phyloP scores from a whole-genome alignment of 2,797 vertebrate species.

The Myioborus miniatus region DNA sequence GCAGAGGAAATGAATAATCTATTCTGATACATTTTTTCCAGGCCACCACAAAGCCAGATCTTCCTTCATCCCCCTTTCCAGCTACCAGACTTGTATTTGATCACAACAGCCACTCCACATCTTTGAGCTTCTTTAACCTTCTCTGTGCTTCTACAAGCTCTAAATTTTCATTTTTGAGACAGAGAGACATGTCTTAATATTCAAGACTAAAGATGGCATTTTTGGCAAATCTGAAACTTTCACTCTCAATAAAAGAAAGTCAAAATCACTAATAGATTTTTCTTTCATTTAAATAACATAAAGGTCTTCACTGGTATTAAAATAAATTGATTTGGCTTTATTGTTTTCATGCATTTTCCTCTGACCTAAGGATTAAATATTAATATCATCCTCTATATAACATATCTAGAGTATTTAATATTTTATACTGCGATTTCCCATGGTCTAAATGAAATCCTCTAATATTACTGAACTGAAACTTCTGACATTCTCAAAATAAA shows the following conservation, averaged over 20 bases:
- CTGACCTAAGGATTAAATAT: conserved; percentile 47
- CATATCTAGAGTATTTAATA: conserved; percentile 30
- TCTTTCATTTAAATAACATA: not conserved
- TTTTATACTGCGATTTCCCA: conserved; percentile 34
- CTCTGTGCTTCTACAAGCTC: not conserved
- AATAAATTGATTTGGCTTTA: conserved; percentile 27
- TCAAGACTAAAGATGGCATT: not conserved
- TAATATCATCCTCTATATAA: conserved; percentile 14
- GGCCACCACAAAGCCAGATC: not conserved
- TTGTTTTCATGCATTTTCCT: conserved; percentile 22
- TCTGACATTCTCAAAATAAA: conserved; percentile 18
- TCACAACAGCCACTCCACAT: not conserved
- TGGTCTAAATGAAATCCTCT: conserved; percentile 30
- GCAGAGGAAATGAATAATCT: not conserved
- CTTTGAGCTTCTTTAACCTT: not conserved
- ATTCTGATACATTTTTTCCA: not conserved
- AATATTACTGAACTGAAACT: not conserved
- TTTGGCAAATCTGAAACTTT: not conserved
- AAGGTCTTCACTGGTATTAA: not conserved
- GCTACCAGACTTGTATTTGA: not conserved
- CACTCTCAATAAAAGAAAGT: not conserved
- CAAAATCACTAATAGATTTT: not conserved
- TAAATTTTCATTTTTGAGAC: not conserved
- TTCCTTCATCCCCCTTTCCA: not conserved
- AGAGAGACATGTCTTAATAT: not conserved